Percentiles rank a stretch among this genome's conserved stretches.
These are phyloP conservation scores for Carcina quercana DNA, from an alignment of 2,888 invertebrate genomes.

Conservation along the genomic window DNA sequence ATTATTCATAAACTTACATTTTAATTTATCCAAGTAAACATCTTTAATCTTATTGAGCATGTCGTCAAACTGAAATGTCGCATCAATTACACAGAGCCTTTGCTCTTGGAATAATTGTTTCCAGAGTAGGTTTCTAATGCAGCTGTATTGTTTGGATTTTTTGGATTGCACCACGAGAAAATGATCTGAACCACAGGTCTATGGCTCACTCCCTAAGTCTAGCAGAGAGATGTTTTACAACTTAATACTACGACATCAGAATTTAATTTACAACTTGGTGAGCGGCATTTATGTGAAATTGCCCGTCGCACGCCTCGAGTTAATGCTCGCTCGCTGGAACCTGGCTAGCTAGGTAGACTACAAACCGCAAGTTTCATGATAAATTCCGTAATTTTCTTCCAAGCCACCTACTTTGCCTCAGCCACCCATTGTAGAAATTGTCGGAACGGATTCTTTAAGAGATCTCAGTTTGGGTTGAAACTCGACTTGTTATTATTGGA, in stretches of 20 bases:
- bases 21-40: too few species aligned
- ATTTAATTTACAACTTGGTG: slow-evolving; percentile 48
- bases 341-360: too few species aligned
- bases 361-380: slow-evolving; percentile 17
- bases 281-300: slow-evolving; percentile 46
- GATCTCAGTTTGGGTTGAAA: slow-evolving; percentile 15
- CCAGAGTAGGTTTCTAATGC: slow-evolving; percentile 15
- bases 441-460: slow-evolving; percentile 16
- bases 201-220: slow-evolving; percentile 24
- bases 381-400: slow-evolving; percentile 30
- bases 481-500: slow-evolving; percentile 28
- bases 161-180: slow-evolving; percentile 18
- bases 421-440: slow-evolving; percentile 21
- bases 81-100: too few species aligned
- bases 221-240: slow-evolving; percentile 32
- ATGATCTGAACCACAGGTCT: slow-evolving; percentile 30
- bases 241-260: slow-evolving; percentile 51
- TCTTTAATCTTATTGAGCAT: too few species aligned
- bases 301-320: slow-evolving; percentile 23
- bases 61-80: too few species aligned
- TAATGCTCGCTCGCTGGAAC: slow-evolving; percentile 25
- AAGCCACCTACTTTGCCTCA: slow-evolving; percentile 20
- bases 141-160: slow-evolving; percentile 17
- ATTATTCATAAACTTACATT: too few species aligned
- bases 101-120: too few species aligned